Conservation (phyloP, 2,113 vertebrate genomes). For the Entomyzon cyanotis region DNA sequence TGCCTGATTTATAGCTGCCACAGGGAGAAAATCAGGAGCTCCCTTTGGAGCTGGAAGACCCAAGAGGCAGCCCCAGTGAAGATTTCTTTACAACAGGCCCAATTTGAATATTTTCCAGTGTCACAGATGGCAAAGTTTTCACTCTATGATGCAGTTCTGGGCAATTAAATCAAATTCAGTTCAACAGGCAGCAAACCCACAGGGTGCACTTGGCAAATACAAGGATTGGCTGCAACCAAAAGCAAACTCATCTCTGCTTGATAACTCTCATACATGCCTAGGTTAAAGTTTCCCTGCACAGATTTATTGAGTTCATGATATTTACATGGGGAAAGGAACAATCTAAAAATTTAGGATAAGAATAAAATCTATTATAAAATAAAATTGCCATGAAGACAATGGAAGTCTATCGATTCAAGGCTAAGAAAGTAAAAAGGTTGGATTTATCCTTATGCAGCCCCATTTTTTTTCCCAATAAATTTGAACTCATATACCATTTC, state of each 20-base stretch:
- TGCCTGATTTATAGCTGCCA: rapidly evolving
- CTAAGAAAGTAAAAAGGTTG: not conserved
- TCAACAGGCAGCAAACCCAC: not conserved
- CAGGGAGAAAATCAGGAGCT: not conserved
- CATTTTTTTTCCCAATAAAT: not conserved
- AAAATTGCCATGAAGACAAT: not conserved
- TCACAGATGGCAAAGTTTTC: not conserved
- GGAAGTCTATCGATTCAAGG: not conserved
- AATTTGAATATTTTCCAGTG: not conserved
- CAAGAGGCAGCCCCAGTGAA: not conserved
- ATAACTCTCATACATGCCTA: not conserved
- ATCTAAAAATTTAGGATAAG: not conserved
- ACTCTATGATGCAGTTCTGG: not conserved
- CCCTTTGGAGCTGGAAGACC: not conserved
- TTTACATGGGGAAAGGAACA: not conserved
- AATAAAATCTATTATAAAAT: not conserved
- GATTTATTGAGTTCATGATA: not conserved
- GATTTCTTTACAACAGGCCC: not conserved
- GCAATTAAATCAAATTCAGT: not conserved
- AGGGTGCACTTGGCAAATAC: not conserved
- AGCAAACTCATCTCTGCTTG: not conserved
- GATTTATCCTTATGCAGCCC: not conserved
- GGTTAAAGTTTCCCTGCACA: not conserved
- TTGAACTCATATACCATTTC: not conserved
- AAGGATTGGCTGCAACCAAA: not conserved